Evolutionary conservation across 1,140 invertebrate species (phyloP).

Genomic region (Cotesia typhae): DNA sequence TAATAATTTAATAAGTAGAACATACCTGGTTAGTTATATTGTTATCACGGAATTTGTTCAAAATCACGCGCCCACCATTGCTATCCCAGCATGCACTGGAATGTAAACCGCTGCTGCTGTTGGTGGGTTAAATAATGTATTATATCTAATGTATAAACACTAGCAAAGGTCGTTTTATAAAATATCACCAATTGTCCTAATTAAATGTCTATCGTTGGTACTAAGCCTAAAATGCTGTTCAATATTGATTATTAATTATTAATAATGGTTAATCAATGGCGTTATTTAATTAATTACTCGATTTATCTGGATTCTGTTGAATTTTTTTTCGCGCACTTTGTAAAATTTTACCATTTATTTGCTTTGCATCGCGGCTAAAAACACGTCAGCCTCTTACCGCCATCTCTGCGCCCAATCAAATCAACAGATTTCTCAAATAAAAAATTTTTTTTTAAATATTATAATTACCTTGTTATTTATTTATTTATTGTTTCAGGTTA

Average conservation of each 20-base stretch:
- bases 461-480: conserved; percentile 19
- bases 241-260: not conserved
- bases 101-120: conserved; percentile 50
- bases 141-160: too few species aligned
- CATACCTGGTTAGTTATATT: conserved; percentile 59
- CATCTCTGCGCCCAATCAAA: conserved; percentile 44
- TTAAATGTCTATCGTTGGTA: not conserved
- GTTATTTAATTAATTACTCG: not conserved
- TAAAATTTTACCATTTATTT: conserved; percentile 54
- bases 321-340: conserved; percentile 55
- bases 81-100: conserved; percentile 67
- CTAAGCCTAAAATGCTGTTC: not conserved
- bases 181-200: too few species aligned
- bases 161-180: too few species aligned
- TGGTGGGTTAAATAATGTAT: conserved; percentile 44
- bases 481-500: not conserved
- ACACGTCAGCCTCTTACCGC: conserved; percentile 49
- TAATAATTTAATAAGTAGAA: conserved; percentile 28
- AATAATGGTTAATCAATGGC: not conserved
- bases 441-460: not conserved
- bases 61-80: conserved; percentile 78
- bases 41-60: conserved; percentile 70
- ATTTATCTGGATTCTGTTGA: not conserved
- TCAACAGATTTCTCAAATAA: not conserved
- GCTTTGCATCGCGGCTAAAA: conserved; percentile 55